Evolutionary conservation across 2,797 vertebrate species (phyloP).

Genomic region (Pseudotriccus pelzelni): DNA sequence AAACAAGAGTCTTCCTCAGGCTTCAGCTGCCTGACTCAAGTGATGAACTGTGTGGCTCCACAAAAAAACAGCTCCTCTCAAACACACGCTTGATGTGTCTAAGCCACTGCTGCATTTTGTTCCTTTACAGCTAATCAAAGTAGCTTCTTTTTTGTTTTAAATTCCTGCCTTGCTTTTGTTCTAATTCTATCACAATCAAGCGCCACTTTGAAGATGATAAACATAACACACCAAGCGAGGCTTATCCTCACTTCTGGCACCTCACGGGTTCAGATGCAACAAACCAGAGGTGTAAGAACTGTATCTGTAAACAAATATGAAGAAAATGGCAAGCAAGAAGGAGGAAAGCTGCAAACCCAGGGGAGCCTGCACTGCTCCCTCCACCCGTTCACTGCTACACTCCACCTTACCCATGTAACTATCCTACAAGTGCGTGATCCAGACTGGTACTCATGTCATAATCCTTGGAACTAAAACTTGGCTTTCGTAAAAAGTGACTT

Average conservation of each 20-base stretch:
- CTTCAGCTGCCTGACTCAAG: neutral
- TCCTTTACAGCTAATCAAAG: neutral
- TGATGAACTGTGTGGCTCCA: accelerated
- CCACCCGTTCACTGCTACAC: neutral
- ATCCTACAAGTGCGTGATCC: neutral
- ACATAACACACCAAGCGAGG: neutral
- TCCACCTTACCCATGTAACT: neutral
- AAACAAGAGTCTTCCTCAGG: neutral
- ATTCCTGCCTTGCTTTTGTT: neutral
- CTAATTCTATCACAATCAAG: neutral
- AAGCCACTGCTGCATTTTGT: neutral
- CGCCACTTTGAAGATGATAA: neutral
- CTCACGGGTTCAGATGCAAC: neutral
- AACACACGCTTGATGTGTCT: neutral
- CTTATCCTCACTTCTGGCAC: neutral
- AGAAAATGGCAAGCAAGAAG: neutral
- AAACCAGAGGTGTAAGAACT: neutral
- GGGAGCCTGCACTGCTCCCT: neutral
- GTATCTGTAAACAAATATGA: neutral
- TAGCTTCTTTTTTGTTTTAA: neutral
- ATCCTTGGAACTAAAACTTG: neutral
- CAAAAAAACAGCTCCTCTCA: neutral
- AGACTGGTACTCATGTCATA: neutral
- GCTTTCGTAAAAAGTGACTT: neutral
- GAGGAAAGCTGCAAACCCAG: neutral